Conservation (phyloP, 2,113 vertebrate species). For the Bagarius yarrelli region DNA sequence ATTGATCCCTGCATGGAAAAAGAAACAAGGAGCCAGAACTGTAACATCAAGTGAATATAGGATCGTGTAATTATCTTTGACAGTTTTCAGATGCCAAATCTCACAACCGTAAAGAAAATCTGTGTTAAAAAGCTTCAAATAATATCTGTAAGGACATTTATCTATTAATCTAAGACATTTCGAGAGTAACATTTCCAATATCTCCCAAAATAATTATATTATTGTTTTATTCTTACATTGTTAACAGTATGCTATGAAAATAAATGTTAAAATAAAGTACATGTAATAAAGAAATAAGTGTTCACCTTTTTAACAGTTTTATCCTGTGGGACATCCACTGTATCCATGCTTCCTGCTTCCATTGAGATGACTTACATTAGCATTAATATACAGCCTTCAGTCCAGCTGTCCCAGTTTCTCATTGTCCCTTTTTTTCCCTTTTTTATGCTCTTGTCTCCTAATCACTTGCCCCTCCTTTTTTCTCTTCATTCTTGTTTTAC, state of each 20-base stretch:
- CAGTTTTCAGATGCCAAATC: not conserved
- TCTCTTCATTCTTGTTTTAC: not conserved
- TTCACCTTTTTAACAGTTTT: constrained; percentile 73
- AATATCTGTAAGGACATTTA: not conserved
- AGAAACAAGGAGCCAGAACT: not conserved
- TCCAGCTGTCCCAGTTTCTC: constrained; percentile 11
- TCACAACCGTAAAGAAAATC: not conserved
- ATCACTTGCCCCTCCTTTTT: constrained; percentile 38
- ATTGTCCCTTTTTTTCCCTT: constrained; percentile 1
- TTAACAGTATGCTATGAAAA: not conserved
- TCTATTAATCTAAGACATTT: not conserved
- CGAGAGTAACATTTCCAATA: not conserved
- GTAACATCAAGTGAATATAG: not conserved
- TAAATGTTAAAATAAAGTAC: not conserved
- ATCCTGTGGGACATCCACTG: constrained; percentile 63
- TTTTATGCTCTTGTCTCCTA: constrained; percentile 35
- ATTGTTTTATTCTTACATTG: too few relatives aligned
- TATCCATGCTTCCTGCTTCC: constrained; percentile 58
- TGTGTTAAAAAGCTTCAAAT: not conserved
- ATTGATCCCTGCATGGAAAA: constrained; percentile 66
- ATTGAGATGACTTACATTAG: constrained; percentile 34
- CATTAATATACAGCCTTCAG: constrained; percentile 48
- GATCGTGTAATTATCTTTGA: too few relatives aligned
- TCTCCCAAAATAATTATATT: not conserved
- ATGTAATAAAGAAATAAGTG: not conserved